Evolutionary conservation across 1,140 invertebrate species (phyloP).

Genomic region (Hesperophylax magnus): DNA sequence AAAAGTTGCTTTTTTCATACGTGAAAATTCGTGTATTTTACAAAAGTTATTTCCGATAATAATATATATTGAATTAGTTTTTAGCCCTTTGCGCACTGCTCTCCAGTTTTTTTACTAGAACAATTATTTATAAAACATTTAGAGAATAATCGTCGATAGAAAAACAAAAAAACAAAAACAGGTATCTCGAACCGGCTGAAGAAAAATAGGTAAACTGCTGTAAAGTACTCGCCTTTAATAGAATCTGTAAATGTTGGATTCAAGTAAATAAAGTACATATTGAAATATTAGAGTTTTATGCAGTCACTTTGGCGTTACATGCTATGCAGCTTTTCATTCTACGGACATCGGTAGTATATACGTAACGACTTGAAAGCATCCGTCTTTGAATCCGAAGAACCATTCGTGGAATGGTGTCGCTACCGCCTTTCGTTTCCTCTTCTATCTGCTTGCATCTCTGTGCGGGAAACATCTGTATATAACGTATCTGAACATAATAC

Average conservation of each 20-base stretch:
- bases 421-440: background rate
- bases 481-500: background rate
- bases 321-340: background rate
- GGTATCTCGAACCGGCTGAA: too few species aligned
- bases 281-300: background rate
- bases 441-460: background rate
- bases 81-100: too few species aligned
- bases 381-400: background rate
- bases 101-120: too few species aligned
- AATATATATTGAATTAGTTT: too few species aligned
- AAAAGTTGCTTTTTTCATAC: too few species aligned
- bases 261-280: background rate
- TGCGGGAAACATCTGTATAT: background rate
- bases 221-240: background rate
- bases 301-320: background rate
- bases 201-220: background rate
- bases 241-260: background rate
- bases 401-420: background rate
- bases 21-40: too few species aligned
- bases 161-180: too few species aligned
- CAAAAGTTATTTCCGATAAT: too few species aligned
- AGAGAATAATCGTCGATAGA: too few species aligned
- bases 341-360: too few species aligned
- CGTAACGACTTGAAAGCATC: background rate
- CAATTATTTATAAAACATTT: too few species aligned